Evolutionary conservation across 2,888 invertebrate genomes (phyloP).

Genomic region (Dione juno): DNA sequence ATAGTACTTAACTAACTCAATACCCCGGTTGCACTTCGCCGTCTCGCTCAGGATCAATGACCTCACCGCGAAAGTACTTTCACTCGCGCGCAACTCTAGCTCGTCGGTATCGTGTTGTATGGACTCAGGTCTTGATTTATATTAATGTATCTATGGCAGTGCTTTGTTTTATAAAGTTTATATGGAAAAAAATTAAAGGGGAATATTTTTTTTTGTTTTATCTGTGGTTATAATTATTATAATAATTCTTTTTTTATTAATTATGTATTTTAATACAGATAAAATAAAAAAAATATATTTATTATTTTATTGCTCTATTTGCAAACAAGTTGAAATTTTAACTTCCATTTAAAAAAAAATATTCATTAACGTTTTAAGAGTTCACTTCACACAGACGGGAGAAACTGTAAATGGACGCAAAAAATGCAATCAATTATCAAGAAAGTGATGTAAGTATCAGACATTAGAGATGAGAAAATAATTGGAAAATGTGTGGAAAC

Average conservation of each 20-base stretch:
- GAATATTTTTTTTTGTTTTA: not conserved
- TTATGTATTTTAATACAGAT: too few species aligned
- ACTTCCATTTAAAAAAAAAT: not conserved
- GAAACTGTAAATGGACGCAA: not conserved
- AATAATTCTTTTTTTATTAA: not conserved
- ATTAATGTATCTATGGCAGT: constrained; percentile 3
- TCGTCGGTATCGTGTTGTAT: constrained; percentile 56
- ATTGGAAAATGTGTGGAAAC: constrained; percentile 31
- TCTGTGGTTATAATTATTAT: not conserved
- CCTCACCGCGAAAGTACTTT: constrained; percentile 83
- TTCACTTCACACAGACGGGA: not conserved
- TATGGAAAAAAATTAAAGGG: not conserved
- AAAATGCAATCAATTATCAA: not conserved
- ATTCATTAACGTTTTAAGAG: not conserved
- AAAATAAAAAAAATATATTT: not conserved
- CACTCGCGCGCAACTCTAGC: constrained; percentile 76
- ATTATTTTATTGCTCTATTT: not conserved
- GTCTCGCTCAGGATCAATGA: constrained; percentile 71
- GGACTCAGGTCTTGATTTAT: constrained; percentile 52
- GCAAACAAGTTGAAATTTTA: not conserved
- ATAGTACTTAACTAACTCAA: not conserved
- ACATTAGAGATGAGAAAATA: constrained; percentile 34
- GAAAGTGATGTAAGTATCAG: constrained; percentile 21
- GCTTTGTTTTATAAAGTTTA: constrained; percentile 7
- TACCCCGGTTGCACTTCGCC: constrained; percentile 3